These are phyloP conservation scores for Nebria brevicollis DNA, from an alignment of 2,888 invertebrate genomes.

Conservation along the genomic window DNA sequence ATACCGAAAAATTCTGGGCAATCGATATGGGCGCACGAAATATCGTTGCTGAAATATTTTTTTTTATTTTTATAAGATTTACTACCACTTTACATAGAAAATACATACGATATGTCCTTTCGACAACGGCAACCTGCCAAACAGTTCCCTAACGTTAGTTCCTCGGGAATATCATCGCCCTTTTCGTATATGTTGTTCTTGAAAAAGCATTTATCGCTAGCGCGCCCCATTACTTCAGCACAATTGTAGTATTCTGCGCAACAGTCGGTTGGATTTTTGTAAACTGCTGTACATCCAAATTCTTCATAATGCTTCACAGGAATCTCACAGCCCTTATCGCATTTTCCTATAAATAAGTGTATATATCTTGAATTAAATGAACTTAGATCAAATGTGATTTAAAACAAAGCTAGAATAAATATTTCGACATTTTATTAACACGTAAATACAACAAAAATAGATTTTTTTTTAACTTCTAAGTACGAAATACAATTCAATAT, in stretches of 20 bases:
- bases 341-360: background rate
- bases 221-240: constrained; percentile 5
- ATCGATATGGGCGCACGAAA: constrained; percentile 19
- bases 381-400: too few species aligned
- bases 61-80: background rate
- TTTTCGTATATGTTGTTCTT: constrained; percentile 10
- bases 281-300: constrained; percentile 6
- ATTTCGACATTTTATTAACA: too few species aligned
- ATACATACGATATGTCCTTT: background rate
- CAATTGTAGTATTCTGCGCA: constrained; percentile 24
- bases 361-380: too few species aligned
- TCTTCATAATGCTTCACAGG: constrained; percentile 26
- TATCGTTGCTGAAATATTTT: constrained; percentile 13
- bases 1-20: constrained; percentile 12
- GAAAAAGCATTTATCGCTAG: constrained; percentile 20
- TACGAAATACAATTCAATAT: too few species aligned
- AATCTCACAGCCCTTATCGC: constrained; percentile 13
- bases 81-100: background rate
- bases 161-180: background rate
- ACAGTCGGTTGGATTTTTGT: constrained; percentile 14
- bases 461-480: too few species aligned
- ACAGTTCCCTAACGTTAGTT: constrained; percentile 3
- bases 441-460: too few species aligned
- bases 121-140: constrained; percentile 10
- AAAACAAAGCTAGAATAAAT: too few species aligned